phyloP scores from a whole-genome alignment of 2,888 invertebrate genomes.

The Caenorhabditis parvicauda region DNA sequence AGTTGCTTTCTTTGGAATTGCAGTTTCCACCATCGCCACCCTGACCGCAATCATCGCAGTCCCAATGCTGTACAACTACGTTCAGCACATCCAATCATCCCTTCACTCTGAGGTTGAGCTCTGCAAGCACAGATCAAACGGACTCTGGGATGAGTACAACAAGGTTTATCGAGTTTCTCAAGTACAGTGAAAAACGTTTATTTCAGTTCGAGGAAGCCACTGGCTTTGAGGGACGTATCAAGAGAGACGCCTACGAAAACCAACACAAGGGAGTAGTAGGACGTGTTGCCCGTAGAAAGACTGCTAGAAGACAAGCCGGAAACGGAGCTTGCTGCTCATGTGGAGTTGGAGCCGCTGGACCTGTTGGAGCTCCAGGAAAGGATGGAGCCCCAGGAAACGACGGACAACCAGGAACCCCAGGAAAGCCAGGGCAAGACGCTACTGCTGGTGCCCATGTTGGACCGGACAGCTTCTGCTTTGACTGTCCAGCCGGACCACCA shows the following conservation, averaged over 20 bases:
- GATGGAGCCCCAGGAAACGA: constrained; percentile 34
- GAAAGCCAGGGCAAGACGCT: constrained; percentile 49
- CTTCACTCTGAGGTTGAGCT: constrained; percentile 48
- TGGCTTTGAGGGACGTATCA: constrained; percentile 33
- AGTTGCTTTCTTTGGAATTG: constrained; percentile 37
- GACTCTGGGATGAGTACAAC: constrained; percentile 45
- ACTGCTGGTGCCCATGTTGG: constrained; percentile 42
- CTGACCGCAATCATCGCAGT: constrained; percentile 41
- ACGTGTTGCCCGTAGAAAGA: constrained; percentile 9
- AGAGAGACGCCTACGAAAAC: constrained; percentile 34
- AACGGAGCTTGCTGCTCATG: constrained; percentile 25
- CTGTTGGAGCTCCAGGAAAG: constrained; percentile 23
- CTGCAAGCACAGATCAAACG: constrained; percentile 40
- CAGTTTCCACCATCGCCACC: constrained; percentile 44
- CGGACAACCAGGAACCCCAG: constrained; percentile 47
- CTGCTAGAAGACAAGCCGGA: constrained; percentile 12
- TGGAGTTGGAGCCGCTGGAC: constrained; percentile 24
- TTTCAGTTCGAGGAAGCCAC: constrained; percentile 24
- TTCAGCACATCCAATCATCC: constrained; percentile 44
- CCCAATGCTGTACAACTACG: constrained; percentile 48
- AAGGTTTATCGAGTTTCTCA: constrained; percentile 1
- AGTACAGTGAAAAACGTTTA: background rate
- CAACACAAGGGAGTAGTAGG: constrained; percentile 5
- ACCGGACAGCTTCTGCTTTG: constrained; percentile 46
- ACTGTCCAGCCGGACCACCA: constrained; percentile 45